Base-by-base conservation (phyloP, 2,888 invertebrate species). In the Epinotia demarniana region DNA sequence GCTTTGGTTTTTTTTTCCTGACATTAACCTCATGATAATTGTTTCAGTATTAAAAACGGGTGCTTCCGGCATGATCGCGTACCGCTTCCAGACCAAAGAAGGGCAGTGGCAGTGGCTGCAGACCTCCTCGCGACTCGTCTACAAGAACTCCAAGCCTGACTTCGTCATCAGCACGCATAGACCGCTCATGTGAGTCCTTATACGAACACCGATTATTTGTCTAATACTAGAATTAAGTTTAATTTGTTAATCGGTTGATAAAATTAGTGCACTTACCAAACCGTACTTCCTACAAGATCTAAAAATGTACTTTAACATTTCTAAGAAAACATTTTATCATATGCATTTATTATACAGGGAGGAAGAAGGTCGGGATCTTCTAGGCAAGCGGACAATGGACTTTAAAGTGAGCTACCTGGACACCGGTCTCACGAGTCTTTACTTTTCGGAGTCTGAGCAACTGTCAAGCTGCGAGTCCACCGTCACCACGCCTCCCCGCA, bases 141-240 rank as follows among this genome's bases (percentile, higher is more conserved):
- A 99, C 95, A 99, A 99, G 94, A 99, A 99, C 92, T 99, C 99
- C 80, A 99, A 99, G 90, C 99, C 99, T 0, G 99, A 99, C 90
- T 99, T 99, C 90, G 99, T 99, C 79, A 99, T 99, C 84, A 98
- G 99, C 92, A 99, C 99, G 61, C 99, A 99, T 94, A 95, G 99
- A 80, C 99, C 99, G 77, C 96, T 99, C 66, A 99, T 99, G 99
- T 99, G 92, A 96, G 97, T 96, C 2, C 12, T 39, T 39, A 39
- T 39, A 2, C 16, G 8, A n/a, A 60, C 2, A 60, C n/a, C 5
- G n/a, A 53, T n/a, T 53, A 13, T 53, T 53, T n/a, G n/a, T 53
- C 13, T 8, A 53, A 53, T 53, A n/a, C 16, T n/a, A 53, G 16
- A 5, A n/a, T 13, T 53, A 53, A n/a, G n/a, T n/a, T n/a, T n/a